Conservation (phyloP, 1,140 invertebrate genomes). For the Lanistes nyassanus region DNA sequence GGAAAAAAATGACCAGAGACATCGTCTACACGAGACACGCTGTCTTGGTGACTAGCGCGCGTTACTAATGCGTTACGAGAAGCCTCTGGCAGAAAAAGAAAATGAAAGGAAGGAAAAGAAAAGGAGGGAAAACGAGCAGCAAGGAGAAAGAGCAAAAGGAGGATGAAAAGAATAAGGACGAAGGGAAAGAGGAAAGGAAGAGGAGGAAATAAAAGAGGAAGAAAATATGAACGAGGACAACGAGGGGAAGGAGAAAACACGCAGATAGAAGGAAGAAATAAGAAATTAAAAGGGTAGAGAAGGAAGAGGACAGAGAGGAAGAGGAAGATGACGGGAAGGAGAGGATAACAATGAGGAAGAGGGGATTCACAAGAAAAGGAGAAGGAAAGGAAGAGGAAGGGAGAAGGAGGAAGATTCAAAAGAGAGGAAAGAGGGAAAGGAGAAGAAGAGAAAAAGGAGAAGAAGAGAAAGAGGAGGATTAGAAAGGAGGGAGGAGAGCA, state of each 20-base stretch:
- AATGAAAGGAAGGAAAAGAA: slow-evolving; percentile 3
- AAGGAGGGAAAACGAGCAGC: too few relatives aligned
- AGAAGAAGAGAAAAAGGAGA: neutral
- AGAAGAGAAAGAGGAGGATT: neutral
- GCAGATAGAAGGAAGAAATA: neutral
- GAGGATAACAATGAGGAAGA: neutral
- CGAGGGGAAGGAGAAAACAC: neutral
- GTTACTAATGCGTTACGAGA: too few relatives aligned
- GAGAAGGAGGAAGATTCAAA: neutral
- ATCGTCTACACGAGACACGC: too few relatives aligned
- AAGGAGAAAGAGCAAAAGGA: too few relatives aligned
- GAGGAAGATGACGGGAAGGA: neutral
- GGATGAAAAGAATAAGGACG: too few relatives aligned
- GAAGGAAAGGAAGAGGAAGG: neutral
- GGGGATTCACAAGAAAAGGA: neutral
- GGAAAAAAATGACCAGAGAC: too few relatives aligned
- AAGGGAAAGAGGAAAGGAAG: slow-evolving; percentile 6
- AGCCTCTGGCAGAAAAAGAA: too few relatives aligned
- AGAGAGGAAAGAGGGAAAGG: neutral
- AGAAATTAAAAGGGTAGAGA: neutral
- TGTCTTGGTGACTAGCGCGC: too few relatives aligned
- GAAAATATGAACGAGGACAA: neutral
- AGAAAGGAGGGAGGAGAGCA: neutral
- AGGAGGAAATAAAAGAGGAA: slow-evolving; percentile 2
- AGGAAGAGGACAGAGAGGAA: neutral